Percentiles rank a stretch among this genome's conserved stretches.
Conservation (phyloP, 2,888 invertebrate genomes). For the Icerya purchasi region DNA sequence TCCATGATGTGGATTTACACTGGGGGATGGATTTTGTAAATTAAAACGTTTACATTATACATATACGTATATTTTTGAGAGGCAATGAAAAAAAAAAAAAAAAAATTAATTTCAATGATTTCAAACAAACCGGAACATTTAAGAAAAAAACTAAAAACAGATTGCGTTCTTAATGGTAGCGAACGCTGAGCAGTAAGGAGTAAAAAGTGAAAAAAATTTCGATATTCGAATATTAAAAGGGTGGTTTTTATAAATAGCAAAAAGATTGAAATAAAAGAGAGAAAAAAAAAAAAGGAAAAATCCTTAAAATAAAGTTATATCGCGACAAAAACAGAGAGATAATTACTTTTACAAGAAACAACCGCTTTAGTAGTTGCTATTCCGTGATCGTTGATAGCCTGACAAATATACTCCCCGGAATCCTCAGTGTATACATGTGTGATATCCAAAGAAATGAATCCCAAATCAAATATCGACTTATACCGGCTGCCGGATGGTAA, state of each 20-base stretch:
- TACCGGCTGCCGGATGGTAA: slow-evolving; percentile 79
- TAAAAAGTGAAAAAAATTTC: not conserved
- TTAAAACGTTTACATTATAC: too few relatives aligned
- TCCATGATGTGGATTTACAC: too few relatives aligned
- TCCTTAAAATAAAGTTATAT: too few relatives aligned
- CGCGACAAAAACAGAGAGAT: too few relatives aligned
- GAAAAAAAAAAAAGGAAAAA: not conserved
- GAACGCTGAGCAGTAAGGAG: too few relatives aligned
- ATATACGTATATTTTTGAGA: too few relatives aligned
- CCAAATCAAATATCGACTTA: slow-evolving; percentile 78
- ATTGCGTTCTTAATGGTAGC: too few relatives aligned
- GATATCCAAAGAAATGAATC: slow-evolving; percentile 79
- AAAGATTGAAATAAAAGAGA: not conserved
- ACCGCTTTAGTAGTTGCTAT: slow-evolving; percentile 71
- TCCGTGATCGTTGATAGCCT: slow-evolving; percentile 75
- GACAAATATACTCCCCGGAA: slow-evolving; percentile 80
- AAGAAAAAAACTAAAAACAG: too few relatives aligned
- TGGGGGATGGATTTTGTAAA: too few relatives aligned
- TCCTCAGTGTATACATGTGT: slow-evolving; percentile 83
- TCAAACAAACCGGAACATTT: too few relatives aligned
- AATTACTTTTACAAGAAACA: slow-evolving; percentile 40
- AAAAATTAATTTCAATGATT: too few relatives aligned
- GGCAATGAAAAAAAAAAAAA: too few relatives aligned
- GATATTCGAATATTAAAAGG: not conserved
- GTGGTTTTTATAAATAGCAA: not conserved